phyloP scores from a whole-genome alignment of 2,888 invertebrate genomes.

The Lochmaea crataegi region DNA sequence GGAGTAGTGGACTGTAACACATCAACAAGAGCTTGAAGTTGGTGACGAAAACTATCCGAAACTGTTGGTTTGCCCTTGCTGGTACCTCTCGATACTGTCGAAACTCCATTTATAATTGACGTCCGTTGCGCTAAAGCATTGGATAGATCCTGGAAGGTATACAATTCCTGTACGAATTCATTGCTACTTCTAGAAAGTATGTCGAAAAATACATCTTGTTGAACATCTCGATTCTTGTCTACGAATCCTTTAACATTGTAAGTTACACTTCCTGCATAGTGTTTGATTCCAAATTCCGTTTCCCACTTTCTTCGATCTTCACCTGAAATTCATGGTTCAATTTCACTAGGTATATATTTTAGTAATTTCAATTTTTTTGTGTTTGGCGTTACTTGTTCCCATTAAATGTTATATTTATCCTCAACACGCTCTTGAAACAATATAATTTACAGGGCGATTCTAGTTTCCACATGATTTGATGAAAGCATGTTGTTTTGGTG shows the following conservation, averaged over 20 bases:
- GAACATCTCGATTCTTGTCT: conserved; percentile 92
- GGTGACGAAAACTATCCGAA: conserved; percentile 89
- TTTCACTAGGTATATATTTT: too few species aligned
- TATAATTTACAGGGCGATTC: too few species aligned
- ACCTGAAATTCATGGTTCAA: conserved; percentile 59
- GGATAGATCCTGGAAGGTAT: conserved; percentile 72
- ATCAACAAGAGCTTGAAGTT: conserved; percentile 88
- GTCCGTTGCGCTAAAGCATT: conserved; percentile 47
- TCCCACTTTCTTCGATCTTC: conserved; percentile 90
- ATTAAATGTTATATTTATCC: too few species aligned
- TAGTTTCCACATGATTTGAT: too few species aligned
- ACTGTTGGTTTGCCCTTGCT: conserved; percentile 91
- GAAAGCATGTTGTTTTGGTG: too few species aligned
- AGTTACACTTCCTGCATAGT: conserved; percentile 91
- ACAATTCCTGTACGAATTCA: conserved; percentile 82
- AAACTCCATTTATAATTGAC: conserved; percentile 62
- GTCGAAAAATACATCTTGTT: conserved; percentile 93
- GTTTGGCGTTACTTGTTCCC: too few species aligned
- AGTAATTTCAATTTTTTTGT: too few species aligned
- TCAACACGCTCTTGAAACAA: too few species aligned
- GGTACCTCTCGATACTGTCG: conserved; percentile 83
- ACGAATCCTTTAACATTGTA: conserved; percentile 87
- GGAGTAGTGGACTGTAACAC: conserved; percentile 85
- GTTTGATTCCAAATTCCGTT: conserved; percentile 88
- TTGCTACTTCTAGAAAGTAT: conserved; percentile 86